These are phyloP conservation scores for Cyphomyrus discorhynchus DNA, from an alignment of 2,113 vertebrate genomes.

Conservation along the genomic window DNA sequence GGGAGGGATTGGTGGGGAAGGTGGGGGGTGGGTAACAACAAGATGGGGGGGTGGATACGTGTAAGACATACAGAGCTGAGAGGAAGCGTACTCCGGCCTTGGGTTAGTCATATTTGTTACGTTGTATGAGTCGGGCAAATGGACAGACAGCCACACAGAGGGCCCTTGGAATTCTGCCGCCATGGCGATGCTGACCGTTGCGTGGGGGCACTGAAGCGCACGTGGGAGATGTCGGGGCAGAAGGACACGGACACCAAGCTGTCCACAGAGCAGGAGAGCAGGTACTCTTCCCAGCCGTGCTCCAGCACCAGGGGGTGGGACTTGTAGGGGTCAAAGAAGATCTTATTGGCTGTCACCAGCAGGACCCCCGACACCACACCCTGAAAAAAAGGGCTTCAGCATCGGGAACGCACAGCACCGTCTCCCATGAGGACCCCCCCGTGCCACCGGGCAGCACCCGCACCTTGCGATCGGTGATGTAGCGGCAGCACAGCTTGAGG, in stretches of 20 bases:
- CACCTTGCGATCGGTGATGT: slow-evolving; percentile 70
- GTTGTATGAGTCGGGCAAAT: not conserved
- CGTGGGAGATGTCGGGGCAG: slow-evolving; percentile 60
- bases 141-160: not conserved
- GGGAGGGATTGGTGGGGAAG: too few relatives aligned
- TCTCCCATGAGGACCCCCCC: too few relatives aligned
- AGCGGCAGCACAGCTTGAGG: slow-evolving; percentile 65
- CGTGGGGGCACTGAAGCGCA: slow-evolving; percentile 58
- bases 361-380: slow-evolving; percentile 67
- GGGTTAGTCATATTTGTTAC: not conserved
- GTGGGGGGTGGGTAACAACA: not conserved
- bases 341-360: slow-evolving; percentile 63
- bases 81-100: not conserved
- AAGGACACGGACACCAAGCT: slow-evolving; percentile 56
- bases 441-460: not conserved
- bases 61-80: not conserved
- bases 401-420: not conserved
- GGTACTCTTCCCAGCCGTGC: slow-evolving; percentile 66
- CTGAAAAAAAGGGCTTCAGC: slow-evolving; percentile 34
- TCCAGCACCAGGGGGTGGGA: slow-evolving; percentile 64
- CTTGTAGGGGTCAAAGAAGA: slow-evolving; percentile 71
- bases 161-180: not conserved
- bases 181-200: slow-evolving; percentile 49
- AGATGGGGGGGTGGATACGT: not conserved
- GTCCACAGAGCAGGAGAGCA: slow-evolving; percentile 62